Evolutionary conservation across 2,888 invertebrate species (phyloP), one percentile per base, ranked within the genome.

Genomic region (Athripsodes cinereus): DNA sequence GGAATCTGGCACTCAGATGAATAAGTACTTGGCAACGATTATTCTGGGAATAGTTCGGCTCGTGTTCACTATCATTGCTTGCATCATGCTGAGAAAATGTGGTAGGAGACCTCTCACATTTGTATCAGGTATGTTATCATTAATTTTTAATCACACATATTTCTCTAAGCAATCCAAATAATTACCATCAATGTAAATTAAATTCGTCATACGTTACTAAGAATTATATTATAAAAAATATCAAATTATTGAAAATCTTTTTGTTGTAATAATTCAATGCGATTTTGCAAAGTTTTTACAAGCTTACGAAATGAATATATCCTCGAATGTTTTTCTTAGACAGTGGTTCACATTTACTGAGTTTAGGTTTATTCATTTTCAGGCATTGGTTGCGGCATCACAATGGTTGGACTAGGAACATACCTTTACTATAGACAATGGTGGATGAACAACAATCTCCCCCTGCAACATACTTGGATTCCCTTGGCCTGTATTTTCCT

Each of bases 101-200:
- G 86, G 86, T 0, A 71, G 86, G 60, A 70, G 86, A 63, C 81
- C 82, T 0, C 74, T 86, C 8, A 86, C 86, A 0, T 82, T 86
- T 68, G 72, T 86, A 8, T 86, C 86, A 22, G 78, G 82, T 82
- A 67, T 72, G 11, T 8, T 5, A 40, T n/a, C 31, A 31, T 31
- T 31, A 8, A 8, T 31, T 11, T 8, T 11, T 11, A 6, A 31
- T 31, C 31, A 31, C 11, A 11, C 31, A 31, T 6, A 8, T 6
- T 31, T 11, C 11, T 11, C 11, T 31, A 31, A 31, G 31, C 31
- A 31, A 11, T 31, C n/a, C n/a, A n/a, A n/a, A n/a, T n/a, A n/a
- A n/a, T n/a, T n/a, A n/a, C n/a, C n/a, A n/a, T n/a, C n/a, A n/a
- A n/a, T n/a, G n/a, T n/a, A n/a, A n/a, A n/a, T n/a, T n/a, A n/a